phyloP scores from a whole-genome alignment of 53 echinoderm and acorn worm genomes.

The Echinometra lucunter region DNA sequence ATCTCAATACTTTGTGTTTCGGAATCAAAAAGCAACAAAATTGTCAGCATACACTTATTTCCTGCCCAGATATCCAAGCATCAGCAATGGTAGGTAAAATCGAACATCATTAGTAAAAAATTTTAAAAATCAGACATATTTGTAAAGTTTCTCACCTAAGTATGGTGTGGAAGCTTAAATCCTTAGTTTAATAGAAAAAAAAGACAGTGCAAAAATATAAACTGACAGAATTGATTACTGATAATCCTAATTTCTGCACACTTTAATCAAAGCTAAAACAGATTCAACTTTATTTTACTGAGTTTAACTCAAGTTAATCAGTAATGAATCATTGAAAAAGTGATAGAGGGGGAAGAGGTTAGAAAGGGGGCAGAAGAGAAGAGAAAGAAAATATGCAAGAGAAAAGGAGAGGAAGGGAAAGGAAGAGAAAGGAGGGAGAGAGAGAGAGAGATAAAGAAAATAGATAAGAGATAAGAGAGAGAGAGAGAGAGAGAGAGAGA shows the following conservation, averaged over 20 bases:
- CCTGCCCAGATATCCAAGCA: not conserved
- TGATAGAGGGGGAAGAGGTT: not conserved
- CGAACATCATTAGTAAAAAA: not conserved
- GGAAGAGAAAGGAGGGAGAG: no score
- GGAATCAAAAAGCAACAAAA: not conserved
- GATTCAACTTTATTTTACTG: no score
- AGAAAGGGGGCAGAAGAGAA: not conserved
- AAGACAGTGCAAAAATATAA: not conserved
- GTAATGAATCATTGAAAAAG: not conserved
- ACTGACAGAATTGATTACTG: no score
- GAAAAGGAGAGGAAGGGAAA: not conserved
- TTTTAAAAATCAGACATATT: no score
- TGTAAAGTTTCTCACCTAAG: no score
- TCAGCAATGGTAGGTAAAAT: not conserved
- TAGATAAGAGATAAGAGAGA: not conserved
- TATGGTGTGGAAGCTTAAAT: not conserved
- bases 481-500: not conserved
- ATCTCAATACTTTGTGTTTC: slow-evolving; percentile 9
- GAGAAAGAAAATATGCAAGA: not conserved
- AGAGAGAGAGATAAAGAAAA: not conserved
- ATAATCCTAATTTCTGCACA: no score
- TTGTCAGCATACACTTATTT: not conserved
- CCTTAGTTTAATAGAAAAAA: not conserved
- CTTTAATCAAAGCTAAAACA: no score
- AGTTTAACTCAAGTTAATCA: no score